phyloP scores from a whole-genome alignment of 2,888 invertebrate genomes.

The Drosophila histrio region DNA sequence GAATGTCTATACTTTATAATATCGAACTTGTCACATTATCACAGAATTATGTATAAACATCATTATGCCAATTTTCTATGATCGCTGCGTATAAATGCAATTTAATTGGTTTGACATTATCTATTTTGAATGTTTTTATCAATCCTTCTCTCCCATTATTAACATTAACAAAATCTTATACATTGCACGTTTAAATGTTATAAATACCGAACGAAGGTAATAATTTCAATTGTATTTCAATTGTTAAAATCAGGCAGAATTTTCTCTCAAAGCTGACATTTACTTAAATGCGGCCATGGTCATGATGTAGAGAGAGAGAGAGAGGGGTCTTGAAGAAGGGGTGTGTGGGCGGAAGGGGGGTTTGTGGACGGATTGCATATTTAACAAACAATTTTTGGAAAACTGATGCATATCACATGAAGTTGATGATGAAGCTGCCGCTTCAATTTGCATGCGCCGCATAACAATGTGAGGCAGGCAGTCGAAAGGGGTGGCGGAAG shows the following conservation, averaged over 20 bases:
- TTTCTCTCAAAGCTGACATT: slow-evolving; percentile 31
- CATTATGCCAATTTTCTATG: too few species aligned
- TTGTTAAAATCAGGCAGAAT: slow-evolving; percentile 32
- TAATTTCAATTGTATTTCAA: slow-evolving; percentile 22
- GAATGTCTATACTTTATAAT: too few species aligned
- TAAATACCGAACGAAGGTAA: not conserved
- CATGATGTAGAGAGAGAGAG: not conserved
- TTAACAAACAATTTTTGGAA: slow-evolving; percentile 65
- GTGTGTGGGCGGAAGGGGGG: too few species aligned
- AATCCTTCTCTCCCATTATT: not conserved
- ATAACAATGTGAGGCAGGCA: slow-evolving; percentile 55
- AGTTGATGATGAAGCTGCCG: slow-evolving; percentile 55
- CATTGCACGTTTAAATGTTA: slow-evolving; percentile 21
- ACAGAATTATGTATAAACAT: too few species aligned
- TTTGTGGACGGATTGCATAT: slow-evolving; percentile 53
- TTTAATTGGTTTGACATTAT: too few species aligned
- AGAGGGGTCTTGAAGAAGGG: not conserved
- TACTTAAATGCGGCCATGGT: slow-evolving; percentile 31
- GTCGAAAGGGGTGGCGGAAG: not conserved
- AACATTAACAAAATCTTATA: not conserved
- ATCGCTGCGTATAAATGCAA: too few species aligned
- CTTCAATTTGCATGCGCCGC: slow-evolving; percentile 70
- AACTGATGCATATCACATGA: slow-evolving; percentile 75
- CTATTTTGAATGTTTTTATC: not conserved
- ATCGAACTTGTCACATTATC: too few species aligned